Base-by-base conservation (phyloP, 2,797 vertebrate genomes). In the Enteromius afrohamiltoni region DNA sequence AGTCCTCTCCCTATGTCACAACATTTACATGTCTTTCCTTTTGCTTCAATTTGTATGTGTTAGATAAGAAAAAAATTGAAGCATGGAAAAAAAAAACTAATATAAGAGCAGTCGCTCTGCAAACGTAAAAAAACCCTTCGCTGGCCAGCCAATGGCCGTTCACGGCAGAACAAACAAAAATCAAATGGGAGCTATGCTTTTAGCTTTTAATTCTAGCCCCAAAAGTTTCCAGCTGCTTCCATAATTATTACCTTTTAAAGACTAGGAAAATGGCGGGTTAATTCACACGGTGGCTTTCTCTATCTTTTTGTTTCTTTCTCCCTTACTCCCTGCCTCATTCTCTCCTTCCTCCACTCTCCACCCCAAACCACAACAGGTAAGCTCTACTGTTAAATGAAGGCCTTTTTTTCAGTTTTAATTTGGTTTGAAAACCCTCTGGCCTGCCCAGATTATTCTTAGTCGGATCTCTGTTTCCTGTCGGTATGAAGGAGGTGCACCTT, bases 221-320 rank as follows among this genome's bases (percentile, higher is more conserved):
- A 92, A 89, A 92, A 94, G 93, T 95, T 95, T 95, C 94, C 93
- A 92, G 94, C 95, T 93, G 95, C 90, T 95, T 93, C 90, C 91
- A 93, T 94, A 95, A 96, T 97, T 96, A 97, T 94, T 92, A 94
- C 93, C 88, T 92, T 86, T 93, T 88, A 89, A 88, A 88, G 91
- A 92, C 86, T 82, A 90, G 87, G 91, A 94, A 93, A 95, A 95
- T 92, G 91, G 92, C 91, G 91, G 92, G 92, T 95, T 93, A 91
- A 92, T 92, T 90, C 87, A 90, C 94, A 91, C 89, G 85, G 89
- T 89, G 91, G 89, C 91, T 92, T 85, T 88, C 83, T 83, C 84
- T 77, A 77, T 85, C 83, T 83, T 51, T 80, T 60, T 74, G 74
- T 73, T 80, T 77, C 67, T 77, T 74, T 29, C 85, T 51, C 83